A percentile compares a stretch with the other conserved stretches of the same genome.
Conservation (phyloP, 2,113 vertebrate genomes). For the Myiopsitta monachus region DNA sequence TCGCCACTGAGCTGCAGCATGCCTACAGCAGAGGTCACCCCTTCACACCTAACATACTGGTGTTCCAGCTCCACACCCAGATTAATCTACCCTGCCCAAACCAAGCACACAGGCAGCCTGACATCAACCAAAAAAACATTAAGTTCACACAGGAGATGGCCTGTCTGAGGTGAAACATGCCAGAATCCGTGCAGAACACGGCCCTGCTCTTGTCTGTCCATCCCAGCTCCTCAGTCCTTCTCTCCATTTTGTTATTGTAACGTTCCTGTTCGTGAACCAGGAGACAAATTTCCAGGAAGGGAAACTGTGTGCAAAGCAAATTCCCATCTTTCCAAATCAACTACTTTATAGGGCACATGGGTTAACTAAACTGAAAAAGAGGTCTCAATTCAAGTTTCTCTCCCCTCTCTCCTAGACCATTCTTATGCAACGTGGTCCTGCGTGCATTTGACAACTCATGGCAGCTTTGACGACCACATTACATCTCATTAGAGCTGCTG, state of each 20-base stretch:
- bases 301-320: not conserved
- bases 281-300: constrained; percentile 18
- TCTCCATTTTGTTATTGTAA: not conserved
- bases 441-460: not conserved
- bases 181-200: not conserved
- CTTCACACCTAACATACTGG: not conserved
- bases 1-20: not conserved
- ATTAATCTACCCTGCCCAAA: not conserved
- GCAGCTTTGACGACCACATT: not conserved
- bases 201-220: not conserved
- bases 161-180: not conserved
- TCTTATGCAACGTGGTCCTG: not conserved
- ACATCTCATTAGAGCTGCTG: not conserved
- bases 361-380: not conserved
- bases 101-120: not conserved
- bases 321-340: not conserved
- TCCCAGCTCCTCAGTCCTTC: not conserved
- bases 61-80: not conserved
- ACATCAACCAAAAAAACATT: not conserved
- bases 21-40: not conserved
- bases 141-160: not conserved
- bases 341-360: not conserved
- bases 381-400: not conserved
- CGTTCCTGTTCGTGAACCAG: not conserved
- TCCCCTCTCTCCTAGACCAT: not conserved